Base-by-base conservation (phyloP, 2,797 vertebrate species). In the Carcharodon carcharias region DNA sequence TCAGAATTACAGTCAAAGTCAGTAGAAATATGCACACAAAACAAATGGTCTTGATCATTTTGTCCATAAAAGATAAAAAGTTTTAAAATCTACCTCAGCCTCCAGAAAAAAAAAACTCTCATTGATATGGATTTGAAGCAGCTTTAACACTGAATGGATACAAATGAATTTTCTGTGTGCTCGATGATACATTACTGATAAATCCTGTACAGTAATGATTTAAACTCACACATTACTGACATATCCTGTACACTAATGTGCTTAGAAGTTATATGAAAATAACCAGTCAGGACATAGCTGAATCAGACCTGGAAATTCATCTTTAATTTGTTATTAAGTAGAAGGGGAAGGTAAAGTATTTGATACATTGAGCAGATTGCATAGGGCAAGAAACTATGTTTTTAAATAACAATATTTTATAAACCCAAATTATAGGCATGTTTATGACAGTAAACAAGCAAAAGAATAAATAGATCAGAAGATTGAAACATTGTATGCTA, bases 321-420 rank as follows among this genome's bases (percentile, higher is more conserved):
- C 98, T 99, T 99, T 98, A 99, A 98, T 98, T 97, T 96, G 96
- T 98, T 98, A 98, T 97, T 98, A 98, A 98, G 97, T 98, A 97
- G 98, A 98, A 98, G 98, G 98, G 98, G 97, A 98, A 98, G 97
- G 97, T 98, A 97, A 97, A 98, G 97, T 98, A 98, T 98, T 98
- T 97, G 97, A 98, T 98, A 97, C 98, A 98, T 96, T 97, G 97
- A 97, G 97, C 98, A 98, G 98, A 98, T 97, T 98, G 98, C 98
- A 98, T 98, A 98, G 98, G 98, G 98, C 97, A 98, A 98, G 50
- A 97, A 97, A 98, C 98, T 98, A 98, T 98, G 98, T 98, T 97
- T 97, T 98, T 98, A 97, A 97, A 97, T 97, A 98, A 97, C 97
- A 97, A 97, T 97, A 97, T 97, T 97, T 97, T 97, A 98, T 97